Conservation (phyloP, 2,797 vertebrate genomes). For the Sebastes miniatus region DNA sequence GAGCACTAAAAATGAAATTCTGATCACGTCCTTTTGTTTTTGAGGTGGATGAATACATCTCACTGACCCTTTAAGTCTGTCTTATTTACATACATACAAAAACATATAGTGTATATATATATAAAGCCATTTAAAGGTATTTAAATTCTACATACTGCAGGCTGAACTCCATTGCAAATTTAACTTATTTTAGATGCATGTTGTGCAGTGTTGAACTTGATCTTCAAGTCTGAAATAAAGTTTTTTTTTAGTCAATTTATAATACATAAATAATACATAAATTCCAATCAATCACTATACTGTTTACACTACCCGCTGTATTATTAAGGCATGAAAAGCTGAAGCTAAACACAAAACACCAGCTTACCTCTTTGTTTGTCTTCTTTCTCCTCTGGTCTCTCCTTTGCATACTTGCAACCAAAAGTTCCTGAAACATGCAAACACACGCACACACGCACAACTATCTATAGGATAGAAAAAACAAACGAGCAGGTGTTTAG, state of each 20-base stretch:
- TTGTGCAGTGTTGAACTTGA: background rate
- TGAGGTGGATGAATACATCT: background rate
- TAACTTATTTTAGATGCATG: background rate
- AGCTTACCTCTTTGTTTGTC: background rate
- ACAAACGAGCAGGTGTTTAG: slow-evolving; percentile 43
- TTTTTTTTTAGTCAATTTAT: background rate
- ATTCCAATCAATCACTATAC: background rate
- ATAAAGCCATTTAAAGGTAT: background rate
- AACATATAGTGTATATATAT: background rate
- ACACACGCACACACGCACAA: background rate
- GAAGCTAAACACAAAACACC: background rate
- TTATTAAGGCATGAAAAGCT: background rate
- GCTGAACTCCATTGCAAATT: background rate
- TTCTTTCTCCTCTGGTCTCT: background rate
- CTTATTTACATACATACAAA: background rate
- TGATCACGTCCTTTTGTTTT: background rate
- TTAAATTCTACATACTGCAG: background rate
- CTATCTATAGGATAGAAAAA: background rate
- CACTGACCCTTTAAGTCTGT: background rate
- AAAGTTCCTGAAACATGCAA: background rate
- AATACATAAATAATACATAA: background rate
- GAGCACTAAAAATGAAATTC: background rate
- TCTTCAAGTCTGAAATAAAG: background rate
- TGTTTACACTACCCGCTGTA: too few relatives aligned
- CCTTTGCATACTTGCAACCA: background rate